A percentile compares a stretch with the other conserved stretches of the same genome.
Conservation (phyloP, 2,888 invertebrate species). For the Acanthoscelides obtectus region DNA sequence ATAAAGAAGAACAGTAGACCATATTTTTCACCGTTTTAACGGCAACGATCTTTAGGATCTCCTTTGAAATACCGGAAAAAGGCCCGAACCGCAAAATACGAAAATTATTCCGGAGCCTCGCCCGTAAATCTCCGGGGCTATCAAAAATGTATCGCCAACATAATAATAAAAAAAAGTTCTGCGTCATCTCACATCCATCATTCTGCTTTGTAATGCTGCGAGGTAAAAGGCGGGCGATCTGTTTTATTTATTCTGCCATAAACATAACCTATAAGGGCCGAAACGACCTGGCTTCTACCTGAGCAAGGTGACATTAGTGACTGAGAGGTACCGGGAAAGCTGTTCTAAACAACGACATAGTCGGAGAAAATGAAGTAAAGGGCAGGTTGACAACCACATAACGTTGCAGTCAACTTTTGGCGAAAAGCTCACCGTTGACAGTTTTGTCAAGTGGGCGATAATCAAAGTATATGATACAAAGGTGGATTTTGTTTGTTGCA, state of each 20-base stretch:
- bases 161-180: conserved; percentile 3
- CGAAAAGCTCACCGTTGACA: no score
- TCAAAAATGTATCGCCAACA: conserved; percentile 8
- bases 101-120: background rate
- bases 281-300: conserved; percentile 19
- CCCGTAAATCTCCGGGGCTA: background rate
- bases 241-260: conserved; percentile 31
- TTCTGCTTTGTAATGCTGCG: conserved; percentile 18
- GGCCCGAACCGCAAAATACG: background rate
- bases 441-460: no score
- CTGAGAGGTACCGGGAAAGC: background rate
- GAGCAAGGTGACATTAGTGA: background rate
- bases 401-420: no score
- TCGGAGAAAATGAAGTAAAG: no score
- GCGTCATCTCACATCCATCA: conserved; percentile 7
- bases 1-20: no score
- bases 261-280: conserved; percentile 29
- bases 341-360: background rate
- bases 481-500: no score
- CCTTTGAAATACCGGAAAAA: no score
- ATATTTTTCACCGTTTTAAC: no score
- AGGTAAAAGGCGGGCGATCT: conserved; percentile 24
- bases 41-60: no score
- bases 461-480: no score
- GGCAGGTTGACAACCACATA: no score